These are phyloP conservation scores for Phalacrocorax pelagicus DNA, from an alignment of 2,113 vertebrate genomes.

Conservation along the genomic window DNA sequence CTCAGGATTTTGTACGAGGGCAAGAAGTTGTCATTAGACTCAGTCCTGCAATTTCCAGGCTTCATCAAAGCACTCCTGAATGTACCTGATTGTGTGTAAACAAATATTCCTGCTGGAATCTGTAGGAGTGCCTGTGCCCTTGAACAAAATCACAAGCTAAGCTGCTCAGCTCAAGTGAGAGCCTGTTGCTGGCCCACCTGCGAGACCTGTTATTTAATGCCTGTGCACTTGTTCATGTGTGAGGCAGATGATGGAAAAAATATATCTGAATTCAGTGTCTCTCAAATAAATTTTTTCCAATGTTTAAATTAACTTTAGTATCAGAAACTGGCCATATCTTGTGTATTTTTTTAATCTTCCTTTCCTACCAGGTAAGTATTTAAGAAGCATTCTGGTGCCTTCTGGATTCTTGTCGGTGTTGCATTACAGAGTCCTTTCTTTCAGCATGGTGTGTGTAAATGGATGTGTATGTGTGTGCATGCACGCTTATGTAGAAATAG, in stretches of 20 bases:
- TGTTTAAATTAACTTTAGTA: not conserved
- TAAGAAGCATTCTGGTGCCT: not conserved
- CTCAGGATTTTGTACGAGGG: not conserved
- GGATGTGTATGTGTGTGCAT: not conserved
- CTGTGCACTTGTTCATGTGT: not conserved
- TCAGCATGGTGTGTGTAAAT: not conserved
- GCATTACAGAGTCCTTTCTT: not conserved
- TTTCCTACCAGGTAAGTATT: constrained; percentile 47
- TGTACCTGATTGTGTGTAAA: not conserved
- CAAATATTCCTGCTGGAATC: not conserved
- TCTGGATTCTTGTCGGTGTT: not conserved
- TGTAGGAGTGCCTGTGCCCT: not conserved
- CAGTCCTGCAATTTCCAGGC: not conserved
- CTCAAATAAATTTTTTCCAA: not conserved
- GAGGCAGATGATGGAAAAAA: not conserved
- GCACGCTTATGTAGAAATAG: not conserved
- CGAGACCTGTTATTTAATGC: not conserved
- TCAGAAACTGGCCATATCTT: not conserved
- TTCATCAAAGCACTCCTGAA: not conserved
- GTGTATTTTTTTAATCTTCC: not conserved
- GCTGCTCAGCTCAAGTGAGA: not conserved
- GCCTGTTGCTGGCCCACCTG: not conserved
- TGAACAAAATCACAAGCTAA: not conserved
- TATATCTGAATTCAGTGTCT: not conserved
- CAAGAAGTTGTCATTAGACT: not conserved